Evolutionary conservation across 2,113 vertebrate genomes (phyloP).

Genomic region (Microtus montanus): DNA sequence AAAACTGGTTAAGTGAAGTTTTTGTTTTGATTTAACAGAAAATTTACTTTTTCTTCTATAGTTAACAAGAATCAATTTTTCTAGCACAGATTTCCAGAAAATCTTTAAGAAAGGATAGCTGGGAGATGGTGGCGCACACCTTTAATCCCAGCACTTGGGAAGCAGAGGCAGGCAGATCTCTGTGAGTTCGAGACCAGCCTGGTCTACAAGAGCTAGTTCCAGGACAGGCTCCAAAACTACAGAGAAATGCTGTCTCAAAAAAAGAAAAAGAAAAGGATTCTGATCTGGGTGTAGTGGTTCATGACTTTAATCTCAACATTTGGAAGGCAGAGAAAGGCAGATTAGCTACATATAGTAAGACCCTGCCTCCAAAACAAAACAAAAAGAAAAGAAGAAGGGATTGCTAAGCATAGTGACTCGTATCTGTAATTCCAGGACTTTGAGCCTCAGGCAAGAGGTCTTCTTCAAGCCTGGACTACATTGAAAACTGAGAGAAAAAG

Average conservation of each 20-base stretch:
- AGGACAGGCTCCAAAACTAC: too few relatives aligned
- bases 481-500: neutral
- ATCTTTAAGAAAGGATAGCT: constrained; percentile 16
- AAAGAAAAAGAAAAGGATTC: neutral
- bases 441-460: neutral
- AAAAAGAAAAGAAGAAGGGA: neutral
- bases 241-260: too few relatives aligned
- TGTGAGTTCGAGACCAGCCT: too few relatives aligned
- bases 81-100: neutral
- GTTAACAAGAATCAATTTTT: constrained; percentile 8
- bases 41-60: neutral
- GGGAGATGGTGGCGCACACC: too few relatives aligned
- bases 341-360: neutral
- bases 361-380: neutral
- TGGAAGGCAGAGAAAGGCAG: neutral
- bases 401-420: neutral
- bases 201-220: too few relatives aligned
- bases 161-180: too few relatives aligned
- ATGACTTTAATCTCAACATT: neutral
- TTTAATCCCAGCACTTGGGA: too few relatives aligned
- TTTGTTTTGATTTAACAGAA: constrained; percentile 54
- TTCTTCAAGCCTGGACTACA: neutral
- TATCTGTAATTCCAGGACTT: neutral
- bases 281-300: neutral
- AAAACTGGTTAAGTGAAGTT: neutral